phyloP scores from a whole-genome alignment of 2,888 invertebrate species.

The Ophion obscuratus region DNA sequence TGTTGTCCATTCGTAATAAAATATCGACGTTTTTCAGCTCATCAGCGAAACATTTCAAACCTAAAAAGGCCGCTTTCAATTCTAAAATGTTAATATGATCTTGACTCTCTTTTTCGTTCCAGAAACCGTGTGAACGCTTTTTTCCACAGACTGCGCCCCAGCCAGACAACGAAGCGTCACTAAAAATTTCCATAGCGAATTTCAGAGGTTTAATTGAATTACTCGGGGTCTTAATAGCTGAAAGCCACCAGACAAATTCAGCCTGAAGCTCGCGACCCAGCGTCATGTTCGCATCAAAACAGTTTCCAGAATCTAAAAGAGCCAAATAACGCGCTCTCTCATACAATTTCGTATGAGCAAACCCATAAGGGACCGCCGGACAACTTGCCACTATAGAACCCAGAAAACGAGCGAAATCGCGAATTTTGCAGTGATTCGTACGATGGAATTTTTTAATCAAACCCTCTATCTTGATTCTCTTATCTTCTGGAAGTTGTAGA shows the following conservation, averaged over 20 bases:
- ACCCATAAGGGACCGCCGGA: constrained; percentile 20
- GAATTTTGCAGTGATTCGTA: not conserved
- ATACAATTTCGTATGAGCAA: constrained; percentile 1
- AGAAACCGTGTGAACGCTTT: constrained; percentile 45
- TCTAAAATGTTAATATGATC: no score
- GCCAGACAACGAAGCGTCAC: constrained; percentile 19
- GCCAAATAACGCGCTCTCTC: no score
- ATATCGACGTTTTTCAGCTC: no score
- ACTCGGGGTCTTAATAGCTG: no score
- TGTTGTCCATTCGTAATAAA: no score
- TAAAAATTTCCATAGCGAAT: constrained; percentile 26
- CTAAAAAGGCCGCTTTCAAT: no score
- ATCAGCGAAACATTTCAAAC: no score
- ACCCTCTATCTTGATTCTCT: not conserved
- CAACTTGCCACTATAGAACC: constrained; percentile 2
- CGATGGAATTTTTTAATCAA: not conserved
- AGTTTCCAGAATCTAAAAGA: no score
- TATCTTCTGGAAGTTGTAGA: constrained; percentile 45
- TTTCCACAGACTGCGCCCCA: constrained; percentile 21
- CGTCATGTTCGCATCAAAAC: no score
- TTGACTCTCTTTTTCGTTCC: constrained; percentile 34
- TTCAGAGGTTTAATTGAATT: no score
- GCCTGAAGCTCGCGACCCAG: no score
- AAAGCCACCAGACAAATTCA: no score
- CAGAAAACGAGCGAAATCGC: not conserved